Base-by-base conservation (phyloP, 2,113 vertebrate species). In the Labeo rohita region DNA sequence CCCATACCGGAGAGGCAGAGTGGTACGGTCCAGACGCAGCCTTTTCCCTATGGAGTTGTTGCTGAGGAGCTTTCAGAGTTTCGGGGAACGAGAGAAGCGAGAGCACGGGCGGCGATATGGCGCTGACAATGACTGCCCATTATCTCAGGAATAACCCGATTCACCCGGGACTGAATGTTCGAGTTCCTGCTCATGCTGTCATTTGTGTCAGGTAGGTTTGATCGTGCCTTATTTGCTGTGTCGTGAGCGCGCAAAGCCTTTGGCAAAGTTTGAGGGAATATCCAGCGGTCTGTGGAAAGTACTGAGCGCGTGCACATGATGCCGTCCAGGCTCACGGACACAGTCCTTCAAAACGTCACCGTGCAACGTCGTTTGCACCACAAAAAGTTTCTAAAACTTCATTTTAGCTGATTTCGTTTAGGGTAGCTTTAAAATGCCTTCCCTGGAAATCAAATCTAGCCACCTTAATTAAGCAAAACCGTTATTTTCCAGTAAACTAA, bases 11-110 rank as follows among this genome's bases (percentile, higher is more conserved):
- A 28, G 4, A 6, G 3, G 59, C 0, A 50, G 1, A 90, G 90
- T 96, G 95, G 95, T 96, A 94, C 92, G 34, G 91, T 93, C 95
- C 94, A 88, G 87, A 90, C 91, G 91, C 93, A 91, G 92, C 86
- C 84, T 85, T 79, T 84, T 90, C 90, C 89, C 89, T 90, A 87
- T 90, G 88, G 93, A 95, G 93, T 93, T 93, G 94, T 95, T 94
- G 94, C 95, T 89, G 95, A 95, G 95, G 94, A 94, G 93, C 80
- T 91, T 93, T 92, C 91, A 88, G 91, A 84, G 90, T 91, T 92
- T 88, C 49, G 81, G 85, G 88, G 90, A 91, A 90, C 83, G 80
- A 84, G 59, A 43, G 83, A 63, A 78, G 11, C 52, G 16, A 9
- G 76, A 89, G 63, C 77, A 79, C 78, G 47, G 63, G 54, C 34